Conservation (phyloP, 1,140 invertebrate genomes). For the Papilio polyxenes region DNA sequence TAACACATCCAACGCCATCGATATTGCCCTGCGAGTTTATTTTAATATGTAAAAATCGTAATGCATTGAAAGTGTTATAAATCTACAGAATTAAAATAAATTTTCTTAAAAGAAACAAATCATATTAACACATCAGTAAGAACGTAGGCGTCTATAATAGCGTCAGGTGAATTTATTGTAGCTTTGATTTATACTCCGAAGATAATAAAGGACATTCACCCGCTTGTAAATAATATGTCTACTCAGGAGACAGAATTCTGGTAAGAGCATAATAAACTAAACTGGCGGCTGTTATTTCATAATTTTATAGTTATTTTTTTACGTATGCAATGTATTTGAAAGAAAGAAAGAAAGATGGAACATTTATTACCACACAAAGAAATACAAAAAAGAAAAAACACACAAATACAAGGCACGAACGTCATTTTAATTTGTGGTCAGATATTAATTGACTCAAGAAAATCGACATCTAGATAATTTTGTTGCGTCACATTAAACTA, state of each 20-base stretch:
- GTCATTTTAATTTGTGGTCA: neutral
- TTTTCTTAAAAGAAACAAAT: neutral
- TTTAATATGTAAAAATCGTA: neutral
- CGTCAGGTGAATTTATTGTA: neutral
- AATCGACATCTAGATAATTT: no score
- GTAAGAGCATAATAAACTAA: neutral
- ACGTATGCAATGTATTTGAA: neutral
- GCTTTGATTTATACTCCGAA: neutral
- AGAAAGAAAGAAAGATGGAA: no score
- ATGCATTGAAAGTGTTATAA: neutral
- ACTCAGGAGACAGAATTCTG: neutral
- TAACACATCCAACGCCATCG: neutral
- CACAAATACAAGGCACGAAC: no score
- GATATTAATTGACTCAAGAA: neutral
- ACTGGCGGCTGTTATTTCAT: neutral
- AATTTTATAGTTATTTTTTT: neutral
- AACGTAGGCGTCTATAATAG: slow-evolving; percentile 11
- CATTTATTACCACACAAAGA: neutral
- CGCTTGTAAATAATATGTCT: neutral
- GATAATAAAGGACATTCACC: neutral
- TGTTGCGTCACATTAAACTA: neutral
- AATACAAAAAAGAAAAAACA: no score
- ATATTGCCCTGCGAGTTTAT: neutral
- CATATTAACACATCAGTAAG: neutral
- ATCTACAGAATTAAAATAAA: neutral